Evolutionary conservation across 2,113 vertebrate genomes (phyloP).

Genomic region (Crotalus helleri): DNA sequence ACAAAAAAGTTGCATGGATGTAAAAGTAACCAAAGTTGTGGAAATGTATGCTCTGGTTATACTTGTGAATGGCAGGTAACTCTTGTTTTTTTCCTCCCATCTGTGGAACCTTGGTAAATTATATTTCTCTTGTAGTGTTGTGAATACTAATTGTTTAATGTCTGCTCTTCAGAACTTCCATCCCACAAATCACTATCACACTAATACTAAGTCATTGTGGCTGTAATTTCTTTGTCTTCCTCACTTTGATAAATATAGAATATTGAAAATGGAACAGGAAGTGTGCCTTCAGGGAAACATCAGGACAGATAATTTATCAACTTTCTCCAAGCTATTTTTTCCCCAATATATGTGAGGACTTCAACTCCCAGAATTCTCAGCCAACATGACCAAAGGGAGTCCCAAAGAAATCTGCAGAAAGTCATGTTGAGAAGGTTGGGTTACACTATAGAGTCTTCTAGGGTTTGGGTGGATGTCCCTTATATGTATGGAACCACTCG

Average conservation of each 20-base stretch:
- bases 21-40: background rate
- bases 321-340: background rate
- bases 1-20: background rate
- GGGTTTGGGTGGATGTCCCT: background rate
- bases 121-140: constrained; percentile 60
- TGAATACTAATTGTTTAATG: constrained; percentile 67
- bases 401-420: background rate
- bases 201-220: constrained; percentile 56
- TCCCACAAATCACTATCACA: constrained; percentile 24
- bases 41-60: background rate
- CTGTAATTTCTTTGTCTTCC: constrained; percentile 58
- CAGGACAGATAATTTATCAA: background rate
- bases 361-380: background rate
- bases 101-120: constrained; percentile 61
- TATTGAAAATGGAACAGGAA: constrained; percentile 21
- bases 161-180: constrained; percentile 60
- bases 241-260: constrained; percentile 46
- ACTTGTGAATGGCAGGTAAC: constrained; percentile 57
- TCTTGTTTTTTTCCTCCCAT: constrained; percentile 57
- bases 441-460: background rate
- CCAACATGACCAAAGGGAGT: background rate
- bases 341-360: background rate
- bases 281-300: background rate
- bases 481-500: background rate
- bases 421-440: background rate